Conservation (phyloP, 2,797 vertebrate genomes). For the Setipinna tenuifilis region DNA sequence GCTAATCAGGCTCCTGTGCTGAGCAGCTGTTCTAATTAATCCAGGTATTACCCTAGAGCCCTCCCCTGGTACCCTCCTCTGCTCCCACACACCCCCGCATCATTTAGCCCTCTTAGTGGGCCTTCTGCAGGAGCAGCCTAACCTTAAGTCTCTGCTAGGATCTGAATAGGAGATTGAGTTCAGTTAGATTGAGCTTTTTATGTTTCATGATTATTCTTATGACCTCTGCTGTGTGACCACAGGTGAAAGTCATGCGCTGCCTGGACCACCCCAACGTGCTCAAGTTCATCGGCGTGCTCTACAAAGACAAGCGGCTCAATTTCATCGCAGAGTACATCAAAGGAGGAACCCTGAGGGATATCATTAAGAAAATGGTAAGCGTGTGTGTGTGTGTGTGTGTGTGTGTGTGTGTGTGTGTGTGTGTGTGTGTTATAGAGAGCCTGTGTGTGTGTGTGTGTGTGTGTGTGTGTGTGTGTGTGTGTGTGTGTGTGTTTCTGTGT, state of each 20-base stretch:
- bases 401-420: background rate
- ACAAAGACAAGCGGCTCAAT: slow-evolving; percentile 97
- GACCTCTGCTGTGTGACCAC: background rate
- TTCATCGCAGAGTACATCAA: slow-evolving; percentile 98
- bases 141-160: background rate
- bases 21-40: background rate
- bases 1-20: background rate
- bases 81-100: background rate
- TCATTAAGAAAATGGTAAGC: slow-evolving; percentile 96
- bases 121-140: too few relatives aligned
- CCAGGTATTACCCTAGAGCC: background rate
- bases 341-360: slow-evolving; percentile 90
- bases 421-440: background rate
- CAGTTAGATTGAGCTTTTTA: background rate
- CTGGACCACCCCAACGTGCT: slow-evolving; percentile 96
- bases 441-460: background rate
- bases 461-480: background rate
- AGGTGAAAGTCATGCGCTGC: slow-evolving; percentile 99
- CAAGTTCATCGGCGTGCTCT: slow-evolving; percentile 95
- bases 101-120: background rate
- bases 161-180: background rate
- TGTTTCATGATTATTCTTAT: background rate
- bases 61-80: background rate
- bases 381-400: slow-evolving; percentile 22
- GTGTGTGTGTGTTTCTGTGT: background rate